Evolutionary conservation across 2,888 invertebrate species (phyloP).

Genomic region (Oscheius sp.): DNA sequence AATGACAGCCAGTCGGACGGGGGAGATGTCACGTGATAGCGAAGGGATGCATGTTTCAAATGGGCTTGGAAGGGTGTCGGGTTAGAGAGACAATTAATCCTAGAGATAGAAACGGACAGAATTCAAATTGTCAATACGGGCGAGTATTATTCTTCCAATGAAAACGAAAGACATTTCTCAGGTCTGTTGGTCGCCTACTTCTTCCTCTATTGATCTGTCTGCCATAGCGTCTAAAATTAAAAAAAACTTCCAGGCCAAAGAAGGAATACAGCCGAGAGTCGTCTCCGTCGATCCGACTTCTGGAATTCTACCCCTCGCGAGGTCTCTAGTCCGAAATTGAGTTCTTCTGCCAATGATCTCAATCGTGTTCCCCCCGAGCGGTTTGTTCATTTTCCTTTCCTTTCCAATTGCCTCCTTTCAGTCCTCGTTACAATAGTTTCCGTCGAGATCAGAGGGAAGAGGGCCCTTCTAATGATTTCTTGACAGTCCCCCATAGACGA

Average conservation of each 20-base stretch:
- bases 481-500: constrained; percentile 13
- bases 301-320: constrained; percentile 4
- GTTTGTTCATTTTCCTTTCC: neutral
- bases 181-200: neutral
- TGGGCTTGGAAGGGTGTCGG: too few species aligned
- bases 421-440: constrained; percentile 31
- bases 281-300: neutral
- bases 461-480: neutral
- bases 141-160: neutral
- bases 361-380: neutral
- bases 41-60: too few species aligned
- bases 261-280: neutral
- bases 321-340: neutral
- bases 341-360: constrained; percentile 11
- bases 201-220: neutral
- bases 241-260: neutral
- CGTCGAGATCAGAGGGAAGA: constrained; percentile 11
- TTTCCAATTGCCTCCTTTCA: neutral
- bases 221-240: neutral
- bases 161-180: neutral
- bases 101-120: neutral
- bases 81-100: neutral
- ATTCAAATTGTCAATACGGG: constrained; percentile 4
- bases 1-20: neutral
- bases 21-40: too few species aligned